Conservation (phyloP, 2,888 invertebrate genomes). For the Augochlorella aurata region DNA sequence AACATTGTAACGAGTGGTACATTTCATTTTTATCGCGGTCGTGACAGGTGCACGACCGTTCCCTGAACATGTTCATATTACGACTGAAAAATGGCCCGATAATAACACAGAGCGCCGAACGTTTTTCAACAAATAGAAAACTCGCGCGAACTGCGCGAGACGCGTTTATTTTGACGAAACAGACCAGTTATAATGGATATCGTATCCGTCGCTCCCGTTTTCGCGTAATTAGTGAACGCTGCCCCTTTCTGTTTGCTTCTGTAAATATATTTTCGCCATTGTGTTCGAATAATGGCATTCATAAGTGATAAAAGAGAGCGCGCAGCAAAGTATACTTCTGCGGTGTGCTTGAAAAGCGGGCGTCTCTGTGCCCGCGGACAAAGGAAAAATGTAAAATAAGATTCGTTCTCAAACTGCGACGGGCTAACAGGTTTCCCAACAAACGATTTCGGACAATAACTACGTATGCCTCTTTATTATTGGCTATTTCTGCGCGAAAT, state of each 20-base stretch:
- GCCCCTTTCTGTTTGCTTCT: neutral
- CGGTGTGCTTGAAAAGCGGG: neutral
- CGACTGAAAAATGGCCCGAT: too few species aligned
- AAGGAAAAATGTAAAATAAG: neutral
- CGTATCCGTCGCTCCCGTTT: neutral
- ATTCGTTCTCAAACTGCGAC: neutral
- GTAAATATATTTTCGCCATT: neutral
- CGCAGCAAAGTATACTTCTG: neutral
- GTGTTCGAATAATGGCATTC: neutral
- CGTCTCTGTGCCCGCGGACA: neutral
- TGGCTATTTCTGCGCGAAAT: neutral
- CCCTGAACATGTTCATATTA: too few species aligned
- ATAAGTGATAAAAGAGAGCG: neutral
- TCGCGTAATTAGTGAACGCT: neutral
- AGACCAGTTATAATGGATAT: neutral
- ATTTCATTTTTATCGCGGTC: too few species aligned
- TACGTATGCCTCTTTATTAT: too few species aligned
- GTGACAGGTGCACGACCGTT: too few species aligned
- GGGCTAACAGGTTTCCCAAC: neutral
- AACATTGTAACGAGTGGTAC: too few species aligned
- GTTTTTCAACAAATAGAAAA: neutral
- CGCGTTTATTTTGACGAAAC: neutral
- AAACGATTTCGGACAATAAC: neutral
- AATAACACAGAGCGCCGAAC: neutral
- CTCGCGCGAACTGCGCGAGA: neutral